phyloP scores from a whole-genome alignment of 2,888 invertebrate genomes.

The Hedychridium roseum region DNA sequence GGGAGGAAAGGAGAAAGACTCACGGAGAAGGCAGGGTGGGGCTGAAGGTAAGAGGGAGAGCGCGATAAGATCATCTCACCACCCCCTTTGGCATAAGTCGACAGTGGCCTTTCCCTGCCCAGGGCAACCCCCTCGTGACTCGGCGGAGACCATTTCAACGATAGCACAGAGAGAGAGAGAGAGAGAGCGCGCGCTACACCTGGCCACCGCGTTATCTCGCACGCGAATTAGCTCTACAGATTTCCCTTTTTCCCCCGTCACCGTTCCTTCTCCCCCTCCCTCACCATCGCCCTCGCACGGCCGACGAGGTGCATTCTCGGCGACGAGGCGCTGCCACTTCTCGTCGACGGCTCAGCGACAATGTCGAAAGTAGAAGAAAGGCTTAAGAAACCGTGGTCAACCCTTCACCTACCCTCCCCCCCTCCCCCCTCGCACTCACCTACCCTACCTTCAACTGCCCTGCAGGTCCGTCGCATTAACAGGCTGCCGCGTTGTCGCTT shows the following conservation, averaged over 20 bases:
- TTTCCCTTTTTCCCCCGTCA: slow-evolving; percentile 43
- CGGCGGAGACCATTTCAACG: slow-evolving; percentile 52
- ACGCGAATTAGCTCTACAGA: slow-evolving; percentile 63
- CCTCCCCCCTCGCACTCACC: background rate
- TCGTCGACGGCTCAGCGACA: slow-evolving; percentile 35
- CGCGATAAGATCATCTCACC: slow-evolving; percentile 52
- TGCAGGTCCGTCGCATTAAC: slow-evolving; percentile 40
- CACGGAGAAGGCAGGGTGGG: slow-evolving; percentile 23
- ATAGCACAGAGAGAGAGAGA: slow-evolving; percentile 31
- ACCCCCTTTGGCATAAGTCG: slow-evolving; percentile 49
- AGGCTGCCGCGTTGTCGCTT: slow-evolving; percentile 32
- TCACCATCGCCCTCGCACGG: slow-evolving; percentile 4
- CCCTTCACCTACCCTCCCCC: slow-evolving; percentile 5
- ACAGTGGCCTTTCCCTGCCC: slow-evolving; percentile 61
- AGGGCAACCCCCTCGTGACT: slow-evolving; percentile 53
- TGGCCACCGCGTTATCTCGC: slow-evolving; percentile 56
- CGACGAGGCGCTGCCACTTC: slow-evolving; percentile 31
- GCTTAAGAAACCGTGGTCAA: slow-evolving; percentile 18
- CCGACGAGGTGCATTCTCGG: slow-evolving; percentile 11
- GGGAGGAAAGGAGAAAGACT: slow-evolving; percentile 26
- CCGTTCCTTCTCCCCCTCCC: slow-evolving; percentile 13
- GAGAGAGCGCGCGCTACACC: slow-evolving; percentile 26
- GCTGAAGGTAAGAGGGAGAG: slow-evolving; percentile 38
- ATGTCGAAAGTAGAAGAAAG: slow-evolving; percentile 35
- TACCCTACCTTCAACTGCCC: slow-evolving; percentile 7